phyloP scores from a whole-genome alignment of 1,140 invertebrate species.

The Drosophila kohkoa region DNA sequence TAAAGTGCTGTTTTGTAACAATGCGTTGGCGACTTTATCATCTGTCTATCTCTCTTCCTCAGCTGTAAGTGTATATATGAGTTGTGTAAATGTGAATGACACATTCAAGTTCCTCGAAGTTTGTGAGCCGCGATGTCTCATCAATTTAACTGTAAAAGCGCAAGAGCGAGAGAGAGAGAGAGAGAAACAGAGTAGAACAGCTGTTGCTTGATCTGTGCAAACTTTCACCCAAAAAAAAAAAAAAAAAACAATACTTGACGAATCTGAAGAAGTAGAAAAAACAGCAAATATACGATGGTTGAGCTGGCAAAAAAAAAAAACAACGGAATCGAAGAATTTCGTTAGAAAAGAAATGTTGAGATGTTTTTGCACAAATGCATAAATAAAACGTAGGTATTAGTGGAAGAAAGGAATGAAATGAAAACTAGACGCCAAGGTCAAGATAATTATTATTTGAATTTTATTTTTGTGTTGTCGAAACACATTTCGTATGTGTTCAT shows the following conservation, averaged over 20 bases:
- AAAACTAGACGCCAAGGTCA: constrained; percentile 35
- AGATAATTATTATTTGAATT: constrained; percentile 24
- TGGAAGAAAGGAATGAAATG: constrained; percentile 2
- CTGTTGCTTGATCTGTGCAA: constrained; percentile 8
- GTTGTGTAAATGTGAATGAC: not conserved
- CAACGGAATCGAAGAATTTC: constrained; percentile 6
- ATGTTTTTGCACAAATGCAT: constrained; percentile 10
- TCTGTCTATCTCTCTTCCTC: not conserved
- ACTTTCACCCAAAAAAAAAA: constrained; percentile 37
- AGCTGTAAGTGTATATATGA: not conserved
- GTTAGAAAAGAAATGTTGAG: constrained; percentile 23
- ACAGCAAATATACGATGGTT: not conserved
- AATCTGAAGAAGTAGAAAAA: not conserved
- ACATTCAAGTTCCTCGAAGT: constrained; percentile 24
- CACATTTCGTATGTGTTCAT: constrained; percentile 23
- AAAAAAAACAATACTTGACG: constrained; percentile 2
- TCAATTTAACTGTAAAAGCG: constrained; percentile 13
- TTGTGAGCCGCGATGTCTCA: not conserved
- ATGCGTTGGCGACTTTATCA: constrained; percentile 1
- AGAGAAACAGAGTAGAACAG: not conserved
- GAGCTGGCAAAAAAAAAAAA: constrained; percentile 6
- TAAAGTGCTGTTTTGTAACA: constrained; percentile 40
- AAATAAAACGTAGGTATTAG: not conserved
- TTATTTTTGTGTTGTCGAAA: constrained; percentile 26
- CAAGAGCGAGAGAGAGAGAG: not conserved